These are phyloP conservation scores for Lasioglossum pauxillum DNA, from an alignment of 2,888 invertebrate species.

Conservation along the genomic window DNA sequence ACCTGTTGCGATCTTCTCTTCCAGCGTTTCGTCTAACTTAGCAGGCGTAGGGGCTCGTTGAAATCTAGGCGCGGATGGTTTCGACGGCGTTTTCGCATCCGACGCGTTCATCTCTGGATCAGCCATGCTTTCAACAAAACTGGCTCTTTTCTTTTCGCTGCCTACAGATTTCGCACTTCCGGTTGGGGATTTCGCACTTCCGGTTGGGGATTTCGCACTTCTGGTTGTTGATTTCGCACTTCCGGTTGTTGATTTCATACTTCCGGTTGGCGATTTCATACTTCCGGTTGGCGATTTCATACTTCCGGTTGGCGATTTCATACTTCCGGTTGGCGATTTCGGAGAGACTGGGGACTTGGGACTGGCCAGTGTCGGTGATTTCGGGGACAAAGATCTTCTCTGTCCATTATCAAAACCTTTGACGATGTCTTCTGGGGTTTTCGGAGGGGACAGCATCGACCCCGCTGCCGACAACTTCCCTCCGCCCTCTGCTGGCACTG, in stretches of 20 bases:
- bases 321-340: constrained; percentile 48
- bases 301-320: constrained; percentile 13
- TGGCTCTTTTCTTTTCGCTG: constrained; percentile 65
- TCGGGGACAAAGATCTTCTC: constrained; percentile 74
- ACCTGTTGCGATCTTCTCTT: constrained; percentile 69
- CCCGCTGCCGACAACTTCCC: constrained; percentile 54
- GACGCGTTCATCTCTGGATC: constrained; percentile 16
- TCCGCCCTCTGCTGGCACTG: background rate
- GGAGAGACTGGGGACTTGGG: constrained; percentile 66
- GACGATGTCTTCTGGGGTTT: constrained; percentile 68
- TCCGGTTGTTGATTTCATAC: constrained; percentile 16
- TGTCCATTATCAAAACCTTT: constrained; percentile 80
- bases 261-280: background rate
- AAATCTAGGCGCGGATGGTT: constrained; percentile 31
- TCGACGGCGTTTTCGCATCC: constrained; percentile 41
- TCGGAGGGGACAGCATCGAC: constrained; percentile 34
- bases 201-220: too few relatives aligned
- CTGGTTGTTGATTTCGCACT: constrained; percentile 16
- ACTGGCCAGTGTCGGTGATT: constrained; percentile 56
- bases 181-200: too few relatives aligned
- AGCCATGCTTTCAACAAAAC: constrained; percentile 59
- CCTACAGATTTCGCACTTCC: constrained; percentile 35
- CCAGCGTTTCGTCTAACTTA: constrained; percentile 49
- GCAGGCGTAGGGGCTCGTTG: constrained; percentile 43
- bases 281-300: too few relatives aligned